Evolutionary conservation across 2,888 invertebrate species (phyloP).

Genomic region (Synanthedon formicaeformis): DNA sequence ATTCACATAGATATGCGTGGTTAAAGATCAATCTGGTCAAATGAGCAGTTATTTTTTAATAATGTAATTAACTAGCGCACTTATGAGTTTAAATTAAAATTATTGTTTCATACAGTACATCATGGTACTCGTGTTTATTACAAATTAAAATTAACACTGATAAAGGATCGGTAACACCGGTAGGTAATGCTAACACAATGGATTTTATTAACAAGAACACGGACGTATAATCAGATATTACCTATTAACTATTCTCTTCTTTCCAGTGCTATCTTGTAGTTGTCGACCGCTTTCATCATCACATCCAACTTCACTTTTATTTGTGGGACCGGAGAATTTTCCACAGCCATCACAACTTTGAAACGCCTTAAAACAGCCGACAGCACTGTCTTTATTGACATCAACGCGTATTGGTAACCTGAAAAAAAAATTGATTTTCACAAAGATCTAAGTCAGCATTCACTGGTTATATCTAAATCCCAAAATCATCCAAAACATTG

Average conservation of each 20-base stretch:
- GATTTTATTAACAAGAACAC: too few species aligned
- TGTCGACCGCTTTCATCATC: conserved; percentile 57
- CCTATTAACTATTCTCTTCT: conserved; percentile 11
- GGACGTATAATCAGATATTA: too few species aligned
- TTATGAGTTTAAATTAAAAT: too few species aligned
- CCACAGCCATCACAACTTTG: conserved; percentile 31
- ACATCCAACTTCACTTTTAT: conserved; percentile 49
- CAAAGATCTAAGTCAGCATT: not conserved
- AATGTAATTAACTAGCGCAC: too few species aligned
- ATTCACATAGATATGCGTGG: too few species aligned
- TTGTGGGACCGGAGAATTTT: conserved; percentile 27
- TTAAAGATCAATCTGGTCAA: too few species aligned
- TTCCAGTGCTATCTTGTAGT: conserved; percentile 36
- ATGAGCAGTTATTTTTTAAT: too few species aligned
- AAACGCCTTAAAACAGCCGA: conserved; percentile 31
- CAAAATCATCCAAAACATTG: not conserved
- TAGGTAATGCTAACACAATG: too few species aligned
- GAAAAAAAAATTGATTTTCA: conserved; percentile 9
- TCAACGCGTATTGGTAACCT: conserved; percentile 57
- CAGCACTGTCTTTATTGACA: conserved; percentile 50
- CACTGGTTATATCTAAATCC: not conserved
- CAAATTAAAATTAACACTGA: too few species aligned
- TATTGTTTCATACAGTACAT: too few species aligned
- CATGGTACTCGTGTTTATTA: too few species aligned
- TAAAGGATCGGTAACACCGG: too few species aligned